Evolutionary conservation across 2,888 invertebrate species (phyloP), one percentile per base, ranked within the genome.

Genomic region (Chromoteleia sp.): DNA sequence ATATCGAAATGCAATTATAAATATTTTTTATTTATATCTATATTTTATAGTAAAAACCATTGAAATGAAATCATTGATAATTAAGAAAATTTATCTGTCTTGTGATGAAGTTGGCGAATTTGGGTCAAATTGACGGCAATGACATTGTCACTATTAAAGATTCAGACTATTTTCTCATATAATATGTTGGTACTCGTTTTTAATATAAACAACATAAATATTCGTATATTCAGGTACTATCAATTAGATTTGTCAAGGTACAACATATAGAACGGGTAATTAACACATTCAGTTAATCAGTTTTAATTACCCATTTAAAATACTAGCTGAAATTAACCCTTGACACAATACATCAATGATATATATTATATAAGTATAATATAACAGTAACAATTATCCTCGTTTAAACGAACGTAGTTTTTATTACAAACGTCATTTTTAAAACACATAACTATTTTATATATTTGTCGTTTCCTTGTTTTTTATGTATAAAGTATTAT

Each of bases 191-290:
- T 43, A 30, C 17, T 56, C 17, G 30, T 48, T 68, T 7, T 36
- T 29, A 59, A 52, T 50, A 21, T 19, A 15, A 65, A 50, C 39
- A 50, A 65, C 36, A 52, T 19, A 21, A 36, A 73, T 52, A 56
- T 52, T 56, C 10, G 30, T 54, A 15, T 54, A 63, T 56, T 76
- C 75, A 76, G 75, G 75, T 76, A 76, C 75, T 29, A 68, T 58
- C 25, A 43, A 41, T 45, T 71, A 33, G 19, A 48, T 67, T 67
- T 58, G 50, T 30, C 58, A 65, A 75, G 48, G 56, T 65, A 1
- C 14, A 52, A 59, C 15, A 43, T 21, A 63, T 7, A 10, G 7
- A 48, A 48, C 3, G 21, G n/a, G 43, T 39, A 39, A 52, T 36
- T 25, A 29, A 67, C 15, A 50, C 8, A 65, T 14, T 48, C 10